Evolutionary conservation across 1,140 invertebrate species (phyloP), one percentile per base, ranked within the genome.

Genomic region (Teleogryllus occipitalis): DNA sequence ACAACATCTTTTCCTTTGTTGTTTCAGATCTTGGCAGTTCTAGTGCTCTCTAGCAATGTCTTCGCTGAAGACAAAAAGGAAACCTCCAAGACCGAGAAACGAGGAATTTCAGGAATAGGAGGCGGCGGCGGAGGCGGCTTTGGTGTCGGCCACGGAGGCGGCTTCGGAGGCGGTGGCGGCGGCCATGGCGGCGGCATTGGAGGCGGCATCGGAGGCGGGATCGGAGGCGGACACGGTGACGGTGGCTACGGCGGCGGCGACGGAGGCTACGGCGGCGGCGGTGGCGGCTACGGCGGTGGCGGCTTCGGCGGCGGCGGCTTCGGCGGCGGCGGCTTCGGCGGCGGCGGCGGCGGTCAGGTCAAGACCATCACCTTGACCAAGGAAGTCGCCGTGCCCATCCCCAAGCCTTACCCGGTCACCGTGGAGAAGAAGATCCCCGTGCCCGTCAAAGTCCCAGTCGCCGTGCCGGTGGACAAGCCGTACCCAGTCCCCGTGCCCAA

Each of bases 231-330:
- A 8, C 8, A 12, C 12, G 8, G 8, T 86, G 84, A 79, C 12
- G 76, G 85, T 85, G 84, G 84, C 84, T 82, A 86, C 86, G 80
- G 85, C 85, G 82, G 85, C 86, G 39, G 82, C 82, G 84, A 84
- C 2, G 78, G 78, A 39, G 76, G 14, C 47, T 78, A 12, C 18
- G 72, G 73, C 65, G 76, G 48, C 27, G 78, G 78, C 22, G 78
- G 78, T 54, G 15, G n/a, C 78, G 78, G 78, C 18, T 39, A 47
- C 39, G 54, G 47, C 78, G n/a, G 47, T 18, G 81, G 80, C 74
- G 80, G 80, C 76, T 78, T 81, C 12, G 22, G 54, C 21, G 75
- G 27, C 46, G 10, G 22, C 18, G 75, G 74, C 14, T 73, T 74
- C 18, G 79, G 78, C 46, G 80, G 79, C 14, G 82, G 82, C 10